Evolutionary conservation across 64 coral and sea anemone genomes (phyloP).

Genomic region (Catalaphyllia jardinei): DNA sequence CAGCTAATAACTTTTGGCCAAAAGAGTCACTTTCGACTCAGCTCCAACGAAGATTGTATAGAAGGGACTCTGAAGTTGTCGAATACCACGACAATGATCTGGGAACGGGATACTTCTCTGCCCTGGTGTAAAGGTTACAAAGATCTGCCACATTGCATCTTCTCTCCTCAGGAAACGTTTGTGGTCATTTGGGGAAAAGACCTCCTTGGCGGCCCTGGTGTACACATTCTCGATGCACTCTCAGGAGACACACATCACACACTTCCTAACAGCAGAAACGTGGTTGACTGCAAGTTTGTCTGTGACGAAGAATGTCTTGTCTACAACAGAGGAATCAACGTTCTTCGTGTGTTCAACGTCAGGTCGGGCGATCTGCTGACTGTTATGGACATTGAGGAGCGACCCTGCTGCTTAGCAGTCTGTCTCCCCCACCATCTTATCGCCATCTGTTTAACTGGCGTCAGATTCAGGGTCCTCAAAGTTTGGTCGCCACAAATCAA

Average conservation of each 20-base stretch:
- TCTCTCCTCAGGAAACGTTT: background rate
- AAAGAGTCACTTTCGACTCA: background rate
- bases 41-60: background rate
- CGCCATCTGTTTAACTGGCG: background rate
- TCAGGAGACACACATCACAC: background rate
- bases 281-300: slow-evolving; percentile 5
- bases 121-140: background rate
- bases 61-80: background rate
- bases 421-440: background rate
- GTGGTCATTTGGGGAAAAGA: background rate
- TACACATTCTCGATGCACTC: background rate
- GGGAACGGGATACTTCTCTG: background rate
- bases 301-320: background rate
- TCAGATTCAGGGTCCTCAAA: background rate
- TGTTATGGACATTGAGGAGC: background rate
- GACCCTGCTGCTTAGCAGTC: background rate
- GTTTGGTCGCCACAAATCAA: background rate
- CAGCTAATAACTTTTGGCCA: background rate
- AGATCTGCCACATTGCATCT: slow-evolving; percentile 1
- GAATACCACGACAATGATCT: background rate
- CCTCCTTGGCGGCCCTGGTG: background rate
- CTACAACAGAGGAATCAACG: background rate
- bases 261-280: background rate
- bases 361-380: background rate
- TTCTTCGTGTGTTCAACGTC: background rate